phyloP scores from a whole-genome alignment of 2,888 invertebrate genomes.

The Aphodius granarius region DNA sequence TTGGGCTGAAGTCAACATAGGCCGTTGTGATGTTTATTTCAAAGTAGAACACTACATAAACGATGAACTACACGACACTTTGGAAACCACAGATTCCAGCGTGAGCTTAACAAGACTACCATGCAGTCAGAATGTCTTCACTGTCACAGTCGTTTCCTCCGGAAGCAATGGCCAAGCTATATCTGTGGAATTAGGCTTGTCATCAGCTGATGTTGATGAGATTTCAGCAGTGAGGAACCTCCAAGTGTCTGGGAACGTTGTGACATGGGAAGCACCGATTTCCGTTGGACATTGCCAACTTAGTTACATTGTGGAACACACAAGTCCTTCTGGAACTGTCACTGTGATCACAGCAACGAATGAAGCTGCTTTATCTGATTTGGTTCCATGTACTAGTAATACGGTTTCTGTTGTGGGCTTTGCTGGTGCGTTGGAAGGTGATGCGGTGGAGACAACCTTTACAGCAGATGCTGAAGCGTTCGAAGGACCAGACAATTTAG shows the following conservation, averaged over 20 bases:
- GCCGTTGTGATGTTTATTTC: slow-evolving; percentile 9
- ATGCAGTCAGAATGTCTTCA: slow-evolving; percentile 7
- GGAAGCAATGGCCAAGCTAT: neutral
- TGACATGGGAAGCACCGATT: slow-evolving; percentile 17
- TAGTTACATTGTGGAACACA: neutral
- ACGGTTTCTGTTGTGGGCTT: slow-evolving; percentile 1
- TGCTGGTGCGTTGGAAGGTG: slow-evolving; percentile 1
- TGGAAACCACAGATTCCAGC: neutral
- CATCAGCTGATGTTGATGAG: slow-evolving; percentile 12
- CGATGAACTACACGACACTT: neutral
- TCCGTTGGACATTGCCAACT: slow-evolving; percentile 12
- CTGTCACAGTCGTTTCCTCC: neutral
- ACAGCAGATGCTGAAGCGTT: neutral
- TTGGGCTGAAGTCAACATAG: slow-evolving; percentile 14
- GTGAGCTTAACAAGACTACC: slow-evolving; percentile 12
- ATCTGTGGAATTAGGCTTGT: neutral
- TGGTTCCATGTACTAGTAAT: slow-evolving; percentile 11
- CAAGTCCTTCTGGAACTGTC: neutral
- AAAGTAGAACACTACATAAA: slow-evolving; percentile 14
- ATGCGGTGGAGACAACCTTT: neutral
- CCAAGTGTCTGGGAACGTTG: neutral
- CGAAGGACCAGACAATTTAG: slow-evolving; percentile 10
- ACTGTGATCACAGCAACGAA: neutral
- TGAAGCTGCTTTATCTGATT: neutral
- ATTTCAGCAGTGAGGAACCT: slow-evolving; percentile 9